These are phyloP conservation scores for Drosophila histrio DNA, from an alignment of 2,888 invertebrate genomes.

Conservation along the genomic window DNA sequence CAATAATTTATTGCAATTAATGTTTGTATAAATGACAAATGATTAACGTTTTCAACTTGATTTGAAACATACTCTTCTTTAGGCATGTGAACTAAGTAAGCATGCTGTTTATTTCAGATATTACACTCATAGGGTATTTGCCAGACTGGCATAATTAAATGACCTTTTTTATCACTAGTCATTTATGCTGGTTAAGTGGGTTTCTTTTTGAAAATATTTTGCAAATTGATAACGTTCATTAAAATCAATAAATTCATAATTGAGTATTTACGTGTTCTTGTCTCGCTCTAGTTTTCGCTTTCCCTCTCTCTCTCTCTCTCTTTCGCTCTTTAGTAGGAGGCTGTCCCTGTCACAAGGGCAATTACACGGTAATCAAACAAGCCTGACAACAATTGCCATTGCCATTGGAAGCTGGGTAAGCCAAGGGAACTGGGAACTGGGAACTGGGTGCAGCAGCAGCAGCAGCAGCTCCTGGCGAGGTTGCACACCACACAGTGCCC, in stretches of 20 bases:
- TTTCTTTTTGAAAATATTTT: conserved; percentile 30
- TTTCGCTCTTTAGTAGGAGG: not conserved
- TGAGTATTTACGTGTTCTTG: conserved; percentile 52
- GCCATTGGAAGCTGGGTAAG: conserved; percentile 33
- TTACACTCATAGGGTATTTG: too few relatives aligned
- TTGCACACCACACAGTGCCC: not conserved
- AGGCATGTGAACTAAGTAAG: too few relatives aligned
- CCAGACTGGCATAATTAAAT: not conserved
- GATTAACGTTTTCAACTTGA: too few relatives aligned
- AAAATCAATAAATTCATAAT: conserved; percentile 75
- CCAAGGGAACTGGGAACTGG: not conserved
- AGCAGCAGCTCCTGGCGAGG: conserved; percentile 9
- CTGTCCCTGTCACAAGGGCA: conserved; percentile 42
- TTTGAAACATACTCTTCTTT: too few relatives aligned
- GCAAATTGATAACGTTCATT: conserved; percentile 76
- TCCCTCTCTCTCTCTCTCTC: not conserved
- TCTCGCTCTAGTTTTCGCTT: not conserved
- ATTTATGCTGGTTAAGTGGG: not conserved
- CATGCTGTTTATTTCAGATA: too few relatives aligned
- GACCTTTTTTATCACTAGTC: not conserved
- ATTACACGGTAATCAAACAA: conserved; percentile 78
- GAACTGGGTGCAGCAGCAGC: conserved; percentile 8
- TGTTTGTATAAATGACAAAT: too few relatives aligned
- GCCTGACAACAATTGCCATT: conserved; percentile 76
- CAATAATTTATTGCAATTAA: too few relatives aligned